Evolutionary conservation across 2,888 invertebrate genomes (phyloP).

Genomic region (Torymus auratus): DNA sequence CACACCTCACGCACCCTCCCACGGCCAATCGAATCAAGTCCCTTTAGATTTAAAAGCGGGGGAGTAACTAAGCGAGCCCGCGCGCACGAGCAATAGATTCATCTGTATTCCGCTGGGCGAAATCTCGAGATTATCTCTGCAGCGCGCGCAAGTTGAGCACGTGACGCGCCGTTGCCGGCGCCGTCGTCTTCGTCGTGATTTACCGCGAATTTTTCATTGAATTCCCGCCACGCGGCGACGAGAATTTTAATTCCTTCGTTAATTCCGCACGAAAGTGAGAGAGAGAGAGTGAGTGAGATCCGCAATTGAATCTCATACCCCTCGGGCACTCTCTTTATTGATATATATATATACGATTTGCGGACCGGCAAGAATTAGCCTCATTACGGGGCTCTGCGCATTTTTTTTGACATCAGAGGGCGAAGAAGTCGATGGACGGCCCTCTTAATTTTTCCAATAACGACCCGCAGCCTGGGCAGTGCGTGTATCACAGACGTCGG

Average conservation of each 20-base stretch:
- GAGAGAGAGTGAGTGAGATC: not conserved
- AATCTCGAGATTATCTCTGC: constrained; percentile 68
- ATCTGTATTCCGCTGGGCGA: constrained; percentile 69
- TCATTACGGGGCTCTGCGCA: not conserved
- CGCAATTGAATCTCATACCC: constrained; percentile 24
- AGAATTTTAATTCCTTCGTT: constrained; percentile 52
- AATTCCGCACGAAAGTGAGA: not conserved
- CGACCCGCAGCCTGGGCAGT: constrained; percentile 52
- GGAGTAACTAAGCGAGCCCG: constrained; percentile 62
- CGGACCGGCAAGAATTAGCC: not conserved
- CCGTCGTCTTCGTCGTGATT: constrained; percentile 58
- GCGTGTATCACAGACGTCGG: too few species aligned
- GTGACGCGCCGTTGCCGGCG: constrained; percentile 50
- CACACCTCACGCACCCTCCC: not conserved
- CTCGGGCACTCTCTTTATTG: not conserved
- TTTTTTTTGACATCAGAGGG: too few species aligned
- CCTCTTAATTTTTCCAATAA: constrained; percentile 73
- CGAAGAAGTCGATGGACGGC: constrained; percentile 64
- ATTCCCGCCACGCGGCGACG: constrained; percentile 31
- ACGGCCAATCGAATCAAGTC: constrained; percentile 45
- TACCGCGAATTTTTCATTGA: constrained; percentile 62
- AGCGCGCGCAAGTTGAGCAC: constrained; percentile 58
- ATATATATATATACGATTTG: constrained; percentile 10
- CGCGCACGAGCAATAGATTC: constrained; percentile 66
- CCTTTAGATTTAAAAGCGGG: constrained; percentile 45